phyloP scores from a whole-genome alignment of 2,113 vertebrate genomes.

The Gymnocephalus cernua region DNA sequence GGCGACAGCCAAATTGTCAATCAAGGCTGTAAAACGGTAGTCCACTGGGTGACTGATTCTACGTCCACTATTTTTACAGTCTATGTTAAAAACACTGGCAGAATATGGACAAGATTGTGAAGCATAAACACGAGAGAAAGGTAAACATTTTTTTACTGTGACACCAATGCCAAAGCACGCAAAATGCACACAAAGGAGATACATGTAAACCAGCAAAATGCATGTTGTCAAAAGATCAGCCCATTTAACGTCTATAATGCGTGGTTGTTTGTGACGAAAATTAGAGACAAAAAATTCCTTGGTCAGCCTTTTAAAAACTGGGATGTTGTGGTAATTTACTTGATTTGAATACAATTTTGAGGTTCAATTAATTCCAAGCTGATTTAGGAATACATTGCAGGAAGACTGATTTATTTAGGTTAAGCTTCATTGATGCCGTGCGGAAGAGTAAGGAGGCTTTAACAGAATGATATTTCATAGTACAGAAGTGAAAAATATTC shows the following conservation, averaged over 20 bases:
- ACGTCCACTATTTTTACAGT: no score
- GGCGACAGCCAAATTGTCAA: no score
- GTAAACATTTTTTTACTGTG: no score
- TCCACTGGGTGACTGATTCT: no score
- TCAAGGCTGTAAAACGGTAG: no score
- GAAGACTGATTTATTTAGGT: constrained; percentile 86
- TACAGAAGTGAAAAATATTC: constrained; percentile 75
- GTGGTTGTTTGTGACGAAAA: constrained; percentile 52
- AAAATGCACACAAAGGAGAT: constrained; percentile 34
- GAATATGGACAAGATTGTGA: constrained; percentile 44
- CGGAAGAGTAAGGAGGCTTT: constrained; percentile 67
- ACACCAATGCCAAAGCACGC: constrained; percentile 18
- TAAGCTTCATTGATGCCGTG: constrained; percentile 76
- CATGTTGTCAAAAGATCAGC: constrained; percentile 42
- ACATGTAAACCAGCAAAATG: constrained; percentile 40
- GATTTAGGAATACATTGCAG: constrained; percentile 71
- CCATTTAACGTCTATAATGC: constrained; percentile 58
- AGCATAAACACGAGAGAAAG: constrained; percentile 52
- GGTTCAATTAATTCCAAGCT: constrained; percentile 74
- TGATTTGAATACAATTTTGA: constrained; percentile 72
- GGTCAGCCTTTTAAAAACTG: constrained; percentile 69
- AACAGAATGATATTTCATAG: constrained; percentile 73
- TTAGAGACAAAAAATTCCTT: constrained; percentile 63
- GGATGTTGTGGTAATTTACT: constrained; percentile 65
- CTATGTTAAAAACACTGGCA: constrained; percentile 31